These are phyloP conservation scores for Larimichthys crocea DNA, from an alignment of 2,113 vertebrate species.

Conservation along the genomic window DNA sequence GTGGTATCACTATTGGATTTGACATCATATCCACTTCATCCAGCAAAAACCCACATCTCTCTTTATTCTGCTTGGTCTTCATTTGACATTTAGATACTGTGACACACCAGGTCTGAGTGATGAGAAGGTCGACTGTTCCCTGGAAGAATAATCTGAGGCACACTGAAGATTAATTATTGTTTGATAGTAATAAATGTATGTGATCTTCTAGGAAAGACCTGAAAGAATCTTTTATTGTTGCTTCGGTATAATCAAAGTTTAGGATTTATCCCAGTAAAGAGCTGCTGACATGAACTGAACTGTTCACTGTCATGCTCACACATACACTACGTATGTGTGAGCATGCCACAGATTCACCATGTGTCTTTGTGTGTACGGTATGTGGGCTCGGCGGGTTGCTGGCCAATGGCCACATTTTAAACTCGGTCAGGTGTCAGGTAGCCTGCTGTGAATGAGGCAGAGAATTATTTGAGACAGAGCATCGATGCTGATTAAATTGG, in stretches of 20 bases:
- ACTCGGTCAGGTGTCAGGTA: constrained; percentile 58
- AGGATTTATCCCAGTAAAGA: background rate
- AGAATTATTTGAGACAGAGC: constrained; percentile 57
- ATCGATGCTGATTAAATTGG: constrained; percentile 75
- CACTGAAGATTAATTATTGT: background rate
- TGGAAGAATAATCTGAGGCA: background rate
- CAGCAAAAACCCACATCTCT: constrained; percentile 20
- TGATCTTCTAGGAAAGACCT: background rate
- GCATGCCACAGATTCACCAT: background rate
- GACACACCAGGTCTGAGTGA: background rate
- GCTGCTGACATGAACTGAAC: background rate
- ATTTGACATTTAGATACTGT: constrained; percentile 27
- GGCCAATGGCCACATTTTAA: background rate
- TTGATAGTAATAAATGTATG: background rate
- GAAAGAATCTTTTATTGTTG: background rate
- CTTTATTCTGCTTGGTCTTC: constrained; percentile 8
- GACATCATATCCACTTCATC: constrained; percentile 1
- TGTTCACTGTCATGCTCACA: too few species aligned
- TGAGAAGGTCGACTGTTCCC: constrained; percentile 14
- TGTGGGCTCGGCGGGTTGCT: background rate
- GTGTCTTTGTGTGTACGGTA: background rate
- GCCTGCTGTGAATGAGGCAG: constrained; percentile 57
- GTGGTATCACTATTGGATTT: constrained; percentile 24
- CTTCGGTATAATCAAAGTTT: background rate
- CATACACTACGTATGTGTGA: background rate